Evolutionary conservation across 2,113 vertebrate species (phyloP).

Genomic region (human): GRCh38 chr1:217419001-217419500

Average conservation of each 20-base stretch:
- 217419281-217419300: not conserved
- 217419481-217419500: not conserved
- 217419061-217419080: not conserved
- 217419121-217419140: not conserved
- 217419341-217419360: not conserved
- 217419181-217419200: not conserved
- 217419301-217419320: not conserved
- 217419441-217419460: not conserved
- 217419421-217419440: not conserved
- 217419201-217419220: not conserved
- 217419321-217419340: accelerated
- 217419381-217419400: not conserved
- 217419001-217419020: constrained; percentile 12
- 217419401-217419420: not conserved
- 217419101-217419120: constrained; percentile 10
- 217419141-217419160: not conserved
- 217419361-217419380: not conserved
- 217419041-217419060: constrained; percentile 1
- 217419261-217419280: not conserved
- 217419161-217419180: not conserved
- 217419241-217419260: not conserved
- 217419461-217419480: not conserved
- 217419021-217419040: constrained; percentile 47
- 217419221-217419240: not conserved
- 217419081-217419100: not conserved